Percentiles rank a stretch among this genome's conserved stretches.
Conservation (phyloP, 35 echinoderm and acorn worm species). For the Amphiura filiformis region DNA sequence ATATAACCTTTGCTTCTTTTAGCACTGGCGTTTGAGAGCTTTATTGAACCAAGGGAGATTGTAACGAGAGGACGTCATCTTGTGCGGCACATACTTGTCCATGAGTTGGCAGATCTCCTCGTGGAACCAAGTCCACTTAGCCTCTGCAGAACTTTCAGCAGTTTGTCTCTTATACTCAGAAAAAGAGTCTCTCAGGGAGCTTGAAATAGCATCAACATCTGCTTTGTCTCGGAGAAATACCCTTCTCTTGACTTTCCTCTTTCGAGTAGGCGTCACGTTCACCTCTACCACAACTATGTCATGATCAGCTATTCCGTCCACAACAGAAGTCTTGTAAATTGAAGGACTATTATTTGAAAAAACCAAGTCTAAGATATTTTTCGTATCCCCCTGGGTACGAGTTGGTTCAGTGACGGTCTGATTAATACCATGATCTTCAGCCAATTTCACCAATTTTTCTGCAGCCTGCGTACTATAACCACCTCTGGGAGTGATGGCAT, state of each 20-base stretch:
- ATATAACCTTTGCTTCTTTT: conserved; percentile 19
- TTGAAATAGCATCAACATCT: not conserved
- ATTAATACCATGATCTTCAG: not conserved
- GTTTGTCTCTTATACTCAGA: not conserved
- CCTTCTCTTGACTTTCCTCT: not conserved
- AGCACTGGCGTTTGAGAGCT: not conserved
- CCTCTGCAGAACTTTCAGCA: not conserved
- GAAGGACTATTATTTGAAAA: not conserved
- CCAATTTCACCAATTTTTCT: not conserved
- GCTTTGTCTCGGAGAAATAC: not conserved
- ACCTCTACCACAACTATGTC: not conserved
- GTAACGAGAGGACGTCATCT: not conserved
- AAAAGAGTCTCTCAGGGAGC: not conserved
- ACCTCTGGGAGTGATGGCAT: not conserved
- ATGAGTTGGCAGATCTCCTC: conserved; percentile 3
- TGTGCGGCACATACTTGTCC: conserved; percentile 19
- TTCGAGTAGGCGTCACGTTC: not conserved
- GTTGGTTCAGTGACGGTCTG: not conserved
- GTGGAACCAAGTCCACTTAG: conserved; percentile 3
- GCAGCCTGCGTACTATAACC: not conserved
- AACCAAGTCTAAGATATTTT: not conserved
- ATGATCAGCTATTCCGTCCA: not conserved
- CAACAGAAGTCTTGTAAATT: not conserved
- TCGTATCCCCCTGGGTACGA: conserved; percentile 4
- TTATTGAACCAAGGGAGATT: conserved; percentile 43